A percentile compares a stretch with the other conserved stretches of the same genome.
These are phyloP conservation scores for Gnathonemus longibarbis DNA, from an alignment of 2,113 vertebrate species.

Conservation along the genomic window DNA sequence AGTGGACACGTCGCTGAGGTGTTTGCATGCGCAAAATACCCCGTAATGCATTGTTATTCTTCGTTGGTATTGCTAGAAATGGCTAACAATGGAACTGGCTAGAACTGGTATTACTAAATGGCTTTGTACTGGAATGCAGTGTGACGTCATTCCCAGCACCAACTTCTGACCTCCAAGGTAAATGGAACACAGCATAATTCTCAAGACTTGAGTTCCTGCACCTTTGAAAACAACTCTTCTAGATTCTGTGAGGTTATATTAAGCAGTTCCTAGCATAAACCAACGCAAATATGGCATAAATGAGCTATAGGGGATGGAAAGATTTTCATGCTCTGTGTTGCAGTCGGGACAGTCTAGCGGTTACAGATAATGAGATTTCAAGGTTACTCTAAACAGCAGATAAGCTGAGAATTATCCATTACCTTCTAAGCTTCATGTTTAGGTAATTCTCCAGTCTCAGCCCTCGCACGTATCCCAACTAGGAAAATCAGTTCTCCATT, in stretches of 20 bases:
- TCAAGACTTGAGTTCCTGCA: not conserved
- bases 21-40: not conserved
- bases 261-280: not conserved
- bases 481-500: not conserved
- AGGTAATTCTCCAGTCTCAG: not conserved
- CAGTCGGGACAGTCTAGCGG: not conserved
- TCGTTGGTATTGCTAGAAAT: not conserved
- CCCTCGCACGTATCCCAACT: not conserved
- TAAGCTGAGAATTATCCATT: not conserved
- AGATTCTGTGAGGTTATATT: not conserved
- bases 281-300: not conserved
- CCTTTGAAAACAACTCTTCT: not conserved
- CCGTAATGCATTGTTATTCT: not conserved
- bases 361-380: not conserved
- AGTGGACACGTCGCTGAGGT: not conserved
- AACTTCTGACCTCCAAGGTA: not conserved
- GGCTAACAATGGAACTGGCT: not conserved
- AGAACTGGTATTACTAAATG: not conserved
- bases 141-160: not conserved
- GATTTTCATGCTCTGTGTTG: not conserved
- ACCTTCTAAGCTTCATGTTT: not conserved
- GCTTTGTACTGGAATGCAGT: not conserved
- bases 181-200: not conserved
- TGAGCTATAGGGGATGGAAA: not conserved
- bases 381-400: not conserved